Conservation (phyloP, 1,140 invertebrate species). For the Nasonia longicornis region DNA sequence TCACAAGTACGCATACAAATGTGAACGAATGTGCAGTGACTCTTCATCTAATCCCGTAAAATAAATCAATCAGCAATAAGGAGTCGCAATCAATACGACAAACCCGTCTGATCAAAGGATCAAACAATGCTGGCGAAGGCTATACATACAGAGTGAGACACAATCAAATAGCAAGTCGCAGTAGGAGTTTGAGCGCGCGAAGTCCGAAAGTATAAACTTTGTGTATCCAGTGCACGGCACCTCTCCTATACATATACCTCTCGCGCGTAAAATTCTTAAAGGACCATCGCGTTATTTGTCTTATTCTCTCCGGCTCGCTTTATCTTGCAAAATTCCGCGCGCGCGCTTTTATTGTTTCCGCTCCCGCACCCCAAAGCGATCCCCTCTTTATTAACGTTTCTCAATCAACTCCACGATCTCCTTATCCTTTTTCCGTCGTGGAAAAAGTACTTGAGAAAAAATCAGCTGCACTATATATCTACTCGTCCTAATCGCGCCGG, state of each 20-base stretch:
- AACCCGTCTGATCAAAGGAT: constrained; percentile 37
- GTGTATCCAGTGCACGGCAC: neutral
- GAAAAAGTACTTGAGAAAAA: neutral
- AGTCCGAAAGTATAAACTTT: constrained; percentile 25
- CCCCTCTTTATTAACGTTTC: neutral
- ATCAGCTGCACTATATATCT: neutral
- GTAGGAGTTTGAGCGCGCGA: neutral
- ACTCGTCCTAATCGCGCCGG: neutral
- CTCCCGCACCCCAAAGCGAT: too few relatives aligned
- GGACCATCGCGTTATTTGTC: neutral
- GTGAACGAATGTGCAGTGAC: neutral
- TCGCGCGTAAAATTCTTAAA: constrained; percentile 25
- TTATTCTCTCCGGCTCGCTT: neutral
- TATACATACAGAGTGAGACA: neutral
- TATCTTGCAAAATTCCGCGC: neutral
- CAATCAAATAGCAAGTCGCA: constrained; percentile 34
- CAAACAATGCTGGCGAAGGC: constrained; percentile 30
- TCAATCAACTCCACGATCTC: neutral
- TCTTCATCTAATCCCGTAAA: constrained; percentile 1
- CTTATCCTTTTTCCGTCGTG: too few relatives aligned
- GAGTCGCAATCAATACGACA: constrained; percentile 39
- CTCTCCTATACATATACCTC: neutral
- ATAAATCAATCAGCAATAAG: constrained; percentile 32
- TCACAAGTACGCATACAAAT: neutral
- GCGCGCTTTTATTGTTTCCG: neutral